Evolutionary conservation across 1,140 invertebrate species (phyloP), one percentile per base, ranked within the genome.

Genomic region (Homarus americanus): DNA sequence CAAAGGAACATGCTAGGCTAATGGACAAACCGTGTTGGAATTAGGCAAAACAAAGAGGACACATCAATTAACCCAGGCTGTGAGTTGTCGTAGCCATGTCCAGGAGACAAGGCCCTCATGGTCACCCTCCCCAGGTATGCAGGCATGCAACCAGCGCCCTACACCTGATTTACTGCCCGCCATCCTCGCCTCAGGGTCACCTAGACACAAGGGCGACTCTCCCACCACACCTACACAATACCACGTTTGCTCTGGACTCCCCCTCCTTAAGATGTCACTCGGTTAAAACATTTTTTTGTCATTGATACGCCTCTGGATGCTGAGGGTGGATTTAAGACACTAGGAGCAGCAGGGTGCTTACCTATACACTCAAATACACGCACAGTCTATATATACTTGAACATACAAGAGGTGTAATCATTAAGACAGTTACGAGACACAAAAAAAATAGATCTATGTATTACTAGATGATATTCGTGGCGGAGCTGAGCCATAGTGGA

Each of bases 1-100:
- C 58, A 49, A 44, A 66, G 88, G 44, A 73, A 90, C 88, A 90
- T 78, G 88, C 88, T 76, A 83, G 88, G 80, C 88, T 90, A 90
- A 90, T 90, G 88, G 88, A 90, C 88, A 90, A 90, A 90, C 88
- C 88, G 88, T 90, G 88, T 90, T 83, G 88, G 88, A 90, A 90
- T 90, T 90, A 90, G 88, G 88, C 88, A 90, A 90, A 90, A 90
- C 88, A 90, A 90, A 90, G 88, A 83, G 88, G 84, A 90, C 88
- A 90, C 88, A 90, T 90, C 88, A 90, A 90, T 90, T 90, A 90
- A 90, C 88, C 88, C 72, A 75, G 88, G 24, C 88, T 84, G 80
- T 76, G 88, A 83, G 88, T 90, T 90, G 88, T 90, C 82, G 88
- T 76, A 82, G 66, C 69, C 88, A 90, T 90, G 88, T 90, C 88